Evolutionary conservation across 2,888 invertebrate genomes (phyloP), one percentile per base, ranked within the genome.

Genomic region (Steinernema carpocapsae): DNA sequence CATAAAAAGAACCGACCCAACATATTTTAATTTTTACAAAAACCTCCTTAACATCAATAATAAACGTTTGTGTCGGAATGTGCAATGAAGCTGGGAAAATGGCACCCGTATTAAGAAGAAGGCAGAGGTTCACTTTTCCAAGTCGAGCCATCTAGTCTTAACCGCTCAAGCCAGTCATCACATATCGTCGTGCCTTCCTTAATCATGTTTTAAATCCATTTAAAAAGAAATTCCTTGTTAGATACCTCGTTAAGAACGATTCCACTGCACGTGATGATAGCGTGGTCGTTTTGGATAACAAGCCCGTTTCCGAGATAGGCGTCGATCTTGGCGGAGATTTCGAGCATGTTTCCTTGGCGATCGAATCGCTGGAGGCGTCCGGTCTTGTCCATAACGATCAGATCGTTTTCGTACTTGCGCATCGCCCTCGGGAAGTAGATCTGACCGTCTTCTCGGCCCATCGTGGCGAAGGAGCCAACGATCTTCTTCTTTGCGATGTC

Each of bases 131-230:
- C 45, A 22, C 56, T 46, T 71, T 78, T 81, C 86, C 86, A 86
- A 26, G 80, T 76, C 6, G 81, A 80, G 17, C 86, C 86, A 73
- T 86, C 82, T 43, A 86, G 74, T 22, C 78, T 80, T 4, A 86
- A 81, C 17, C 70, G 72, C 70, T 86, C 86, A 2, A 86, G 74
- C 86, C 86, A 86, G 74, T 86, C 86, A 71, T 86, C 86, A 59
- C 85, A 84, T n/a, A 86, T 76, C 19, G 84, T 77, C 26, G 78
- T 74, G 0, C 75, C 70, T 6, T 83, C 75, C 81, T 85, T 72
- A 43, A 77, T 12, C 43, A 42, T 22, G 48, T 48, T 48, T 48
- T 4, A 48, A 17, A 26, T 32, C 6, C 64, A 10, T 37, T 43
- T 51, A 10, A 46, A 46, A 12, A 1, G 17, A 29, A 43, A 7